Conservation (phyloP, 2,797 vertebrate species). For the Spinus pinus region DNA sequence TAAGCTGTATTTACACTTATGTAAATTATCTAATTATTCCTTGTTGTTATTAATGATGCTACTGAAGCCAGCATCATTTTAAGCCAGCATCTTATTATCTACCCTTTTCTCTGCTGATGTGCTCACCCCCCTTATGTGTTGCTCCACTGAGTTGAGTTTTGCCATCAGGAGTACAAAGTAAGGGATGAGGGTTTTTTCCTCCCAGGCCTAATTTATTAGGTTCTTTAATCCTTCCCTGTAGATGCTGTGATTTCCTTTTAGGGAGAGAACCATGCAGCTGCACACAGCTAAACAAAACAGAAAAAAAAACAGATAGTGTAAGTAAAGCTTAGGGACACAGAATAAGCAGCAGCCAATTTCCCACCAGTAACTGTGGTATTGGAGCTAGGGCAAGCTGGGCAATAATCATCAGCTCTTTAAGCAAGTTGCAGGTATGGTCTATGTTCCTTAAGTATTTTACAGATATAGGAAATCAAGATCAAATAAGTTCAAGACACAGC, state of each 20-base stretch:
- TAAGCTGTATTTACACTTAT: neutral
- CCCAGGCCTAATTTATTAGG: neutral
- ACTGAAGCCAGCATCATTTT: neutral
- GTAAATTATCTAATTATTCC: neutral
- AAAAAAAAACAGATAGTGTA: neutral
- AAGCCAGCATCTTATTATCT: neutral
- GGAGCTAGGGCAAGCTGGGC: neutral
- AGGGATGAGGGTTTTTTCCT: neutral
- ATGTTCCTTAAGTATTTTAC: fast-evolving
- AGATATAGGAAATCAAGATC: neutral
- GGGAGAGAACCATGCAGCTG: neutral
- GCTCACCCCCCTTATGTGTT: neutral
- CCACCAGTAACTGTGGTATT: neutral
- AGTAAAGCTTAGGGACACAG: neutral
- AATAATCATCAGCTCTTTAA: neutral
- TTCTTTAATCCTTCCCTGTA: neutral
- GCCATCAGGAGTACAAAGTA: neutral
- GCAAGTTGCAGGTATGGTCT: neutral
- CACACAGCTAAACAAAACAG: neutral
- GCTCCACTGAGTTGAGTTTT: neutral
- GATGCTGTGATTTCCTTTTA: neutral
- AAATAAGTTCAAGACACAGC: neutral
- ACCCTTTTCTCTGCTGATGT: neutral
- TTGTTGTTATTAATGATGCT: neutral
- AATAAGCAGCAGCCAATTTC: neutral